Base-by-base conservation (phyloP, 2,888 invertebrate species). In the Lepidochitona cinerea region DNA sequence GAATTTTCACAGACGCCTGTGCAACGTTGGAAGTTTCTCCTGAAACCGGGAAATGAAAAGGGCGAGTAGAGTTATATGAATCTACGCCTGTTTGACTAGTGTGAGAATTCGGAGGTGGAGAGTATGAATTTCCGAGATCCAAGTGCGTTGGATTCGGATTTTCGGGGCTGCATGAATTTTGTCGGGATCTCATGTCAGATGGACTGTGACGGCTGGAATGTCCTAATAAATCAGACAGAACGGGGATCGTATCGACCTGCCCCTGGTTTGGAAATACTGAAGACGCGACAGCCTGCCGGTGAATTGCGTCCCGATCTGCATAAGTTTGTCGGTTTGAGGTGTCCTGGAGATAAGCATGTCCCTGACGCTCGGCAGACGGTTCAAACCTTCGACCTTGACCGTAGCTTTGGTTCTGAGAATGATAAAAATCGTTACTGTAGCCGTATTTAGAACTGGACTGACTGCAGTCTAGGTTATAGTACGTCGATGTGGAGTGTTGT, bases 41-140 rank as follows among this genome's bases (percentile, higher is more conserved):
- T n/a, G n/a, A 9, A 18, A 41, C 84, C 14, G 85, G 73, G 37
- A 85, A 82, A 2, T 84, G 84, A 65, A 81, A 86, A n/a, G n/a
- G n/a, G n/a, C n/a, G n/a, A n/a, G n/a, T n/a, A n/a, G n/a, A n/a
- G n/a, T n/a, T n/a, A n/a, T n/a, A n/a, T n/a, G n/a, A n/a, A n/a
- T n/a, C n/a, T n/a, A n/a, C n/a, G n/a, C n/a, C n/a, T n/a, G n/a
- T n/a, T n/a, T n/a, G n/a, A n/a, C n/a, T n/a, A n/a, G n/a, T n/a
- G n/a, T n/a, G n/a, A n/a, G n/a, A n/a, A n/a, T n/a, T n/a, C n/a
- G n/a, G n/a, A n/a, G n/a, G n/a, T n/a, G n/a, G n/a, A n/a, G n/a
- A n/a, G n/a, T n/a, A n/a, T n/a, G n/a, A n/a, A n/a, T n/a, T n/a
- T n/a, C n/a, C n/a, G n/a, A n/a, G n/a, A n/a, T n/a, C n/a, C n/a